A percentile compares a stretch with the other conserved stretches of the same genome.
phyloP scores from a whole-genome alignment of 53 echinoderm and acorn worm species.

The Luidia sarsii region DNA sequence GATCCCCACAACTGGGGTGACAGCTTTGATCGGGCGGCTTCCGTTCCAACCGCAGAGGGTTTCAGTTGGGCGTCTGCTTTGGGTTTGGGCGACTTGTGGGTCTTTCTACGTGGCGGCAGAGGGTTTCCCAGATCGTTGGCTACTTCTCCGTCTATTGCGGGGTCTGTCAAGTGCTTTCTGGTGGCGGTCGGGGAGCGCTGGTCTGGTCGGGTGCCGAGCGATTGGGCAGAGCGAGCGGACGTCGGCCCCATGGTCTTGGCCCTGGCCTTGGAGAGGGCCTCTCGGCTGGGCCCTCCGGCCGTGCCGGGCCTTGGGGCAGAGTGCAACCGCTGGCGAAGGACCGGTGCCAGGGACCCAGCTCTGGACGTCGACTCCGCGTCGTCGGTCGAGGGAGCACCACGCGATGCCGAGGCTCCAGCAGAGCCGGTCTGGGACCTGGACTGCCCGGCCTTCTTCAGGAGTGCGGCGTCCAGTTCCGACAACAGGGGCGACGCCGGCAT shows the following conservation, averaged over 20 bases:
- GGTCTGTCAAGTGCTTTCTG: neutral
- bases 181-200: no score
- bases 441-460: neutral
- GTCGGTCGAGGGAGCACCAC: neutral
- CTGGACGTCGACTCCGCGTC: no score
- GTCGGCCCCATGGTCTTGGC: neutral
- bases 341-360: no score
- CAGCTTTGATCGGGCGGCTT: no score
- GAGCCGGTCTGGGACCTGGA: constrained; percentile 21
- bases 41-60: neutral
- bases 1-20: no score
- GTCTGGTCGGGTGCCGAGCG: no score
- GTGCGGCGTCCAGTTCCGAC: neutral
- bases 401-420: neutral
- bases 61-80: neutral
- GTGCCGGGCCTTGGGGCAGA: neutral
- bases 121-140: neutral
- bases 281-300: neutral
- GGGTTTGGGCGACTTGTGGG: neutral
- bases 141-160: neutral
- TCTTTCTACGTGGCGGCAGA: no score
- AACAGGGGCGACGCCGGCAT: neutral
- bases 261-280: neutral
- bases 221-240: neutral
- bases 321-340: no score